Conservation (phyloP, 1,140 invertebrate genomes). For the Mycetomoellerius zeteki region DNA sequence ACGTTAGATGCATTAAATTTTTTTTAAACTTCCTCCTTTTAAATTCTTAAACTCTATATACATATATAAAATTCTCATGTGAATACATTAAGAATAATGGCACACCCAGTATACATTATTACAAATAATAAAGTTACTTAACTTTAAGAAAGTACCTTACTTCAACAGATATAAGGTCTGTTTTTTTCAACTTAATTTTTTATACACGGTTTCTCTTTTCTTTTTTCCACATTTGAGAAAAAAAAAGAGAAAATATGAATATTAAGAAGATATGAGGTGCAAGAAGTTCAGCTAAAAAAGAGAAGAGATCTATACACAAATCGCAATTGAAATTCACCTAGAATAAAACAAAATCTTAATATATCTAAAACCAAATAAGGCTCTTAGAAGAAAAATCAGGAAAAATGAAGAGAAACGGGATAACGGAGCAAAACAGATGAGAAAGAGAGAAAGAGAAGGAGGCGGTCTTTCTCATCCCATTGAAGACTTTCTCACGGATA, state of each 20-base stretch:
- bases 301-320: not conserved
- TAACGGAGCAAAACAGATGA: not conserved
- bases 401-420: not conserved
- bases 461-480: not conserved
- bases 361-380: not conserved
- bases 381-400: not conserved
- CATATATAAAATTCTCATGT: not conserved
- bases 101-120: not conserved
- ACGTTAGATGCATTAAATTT: not conserved
- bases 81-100: not conserved
- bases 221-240: too few relatives aligned
- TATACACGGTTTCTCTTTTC: too few relatives aligned
- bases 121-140: too few relatives aligned
- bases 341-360: not conserved
- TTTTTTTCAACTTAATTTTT: too few relatives aligned
- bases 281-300: too few relatives aligned
- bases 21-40: too few relatives aligned
- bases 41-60: not conserved
- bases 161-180: not conserved
- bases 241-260: too few relatives aligned
- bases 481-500: constrained; percentile 67
- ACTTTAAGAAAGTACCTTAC: too few relatives aligned
- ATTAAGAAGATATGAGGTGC: too few relatives aligned
- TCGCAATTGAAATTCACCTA: not conserved
- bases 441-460: not conserved